Percentiles rank a stretch among this genome's conserved stretches.
These are phyloP conservation scores for Lepas anatifera DNA, from an alignment of 2,888 invertebrate species.

Conservation along the genomic window DNA sequence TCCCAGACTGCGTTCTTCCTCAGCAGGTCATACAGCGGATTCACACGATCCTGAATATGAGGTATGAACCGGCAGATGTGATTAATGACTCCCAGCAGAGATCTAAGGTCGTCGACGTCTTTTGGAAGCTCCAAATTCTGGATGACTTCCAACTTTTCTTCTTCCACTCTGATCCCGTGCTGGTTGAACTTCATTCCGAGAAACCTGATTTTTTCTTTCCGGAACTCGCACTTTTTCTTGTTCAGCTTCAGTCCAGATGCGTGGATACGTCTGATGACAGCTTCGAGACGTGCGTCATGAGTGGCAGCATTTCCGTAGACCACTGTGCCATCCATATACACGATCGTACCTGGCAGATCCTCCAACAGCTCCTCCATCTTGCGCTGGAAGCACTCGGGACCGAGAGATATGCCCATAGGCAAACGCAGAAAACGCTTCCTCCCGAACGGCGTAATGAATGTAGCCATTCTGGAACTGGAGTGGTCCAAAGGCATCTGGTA, in stretches of 20 bases:
- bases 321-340: neutral
- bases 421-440: neutral
- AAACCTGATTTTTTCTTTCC: neutral
- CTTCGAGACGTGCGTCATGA: conserved; percentile 17
- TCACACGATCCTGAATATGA: neutral
- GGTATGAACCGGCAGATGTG: conserved; percentile 49
- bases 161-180: conserved; percentile 61
- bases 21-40: neutral
- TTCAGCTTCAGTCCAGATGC: neutral
- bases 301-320: neutral
- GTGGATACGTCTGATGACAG: neutral
- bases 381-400: neutral
- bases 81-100: conserved; percentile 84
- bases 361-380: neutral
- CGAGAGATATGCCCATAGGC: neutral
- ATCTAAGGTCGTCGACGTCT: conserved; percentile 95
- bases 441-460: too few relatives aligned
- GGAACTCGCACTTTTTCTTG: neutral
- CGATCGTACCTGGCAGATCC: neutral
- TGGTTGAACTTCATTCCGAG: neutral
- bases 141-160: conserved; percentile 97
- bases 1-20: neutral
- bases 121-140: conserved; percentile 97
- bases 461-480: neutral
- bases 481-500: neutral